These are phyloP conservation scores for Erythrolamprus reginae DNA, from an alignment of 2,113 vertebrate genomes.

Conservation along the genomic window DNA sequence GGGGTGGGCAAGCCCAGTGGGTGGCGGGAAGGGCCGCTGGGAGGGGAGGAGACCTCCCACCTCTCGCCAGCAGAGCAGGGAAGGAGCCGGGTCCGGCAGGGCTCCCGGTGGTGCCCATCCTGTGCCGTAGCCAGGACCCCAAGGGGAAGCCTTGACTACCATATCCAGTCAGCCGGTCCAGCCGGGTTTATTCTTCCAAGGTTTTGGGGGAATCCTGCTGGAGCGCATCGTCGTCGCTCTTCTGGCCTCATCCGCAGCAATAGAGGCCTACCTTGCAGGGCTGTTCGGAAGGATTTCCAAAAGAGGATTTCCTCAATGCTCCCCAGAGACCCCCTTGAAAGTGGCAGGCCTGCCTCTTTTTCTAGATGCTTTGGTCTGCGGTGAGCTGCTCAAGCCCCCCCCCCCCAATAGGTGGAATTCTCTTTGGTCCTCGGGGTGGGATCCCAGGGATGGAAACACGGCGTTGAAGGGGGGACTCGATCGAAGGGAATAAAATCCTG, in stretches of 20 bases:
- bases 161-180: too few relatives aligned
- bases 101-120: background rate
- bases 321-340: background rate
- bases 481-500: too few relatives aligned
- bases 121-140: background rate
- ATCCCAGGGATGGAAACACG: background rate
- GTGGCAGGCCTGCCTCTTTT: background rate
- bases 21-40: background rate
- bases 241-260: background rate
- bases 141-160: too few relatives aligned
- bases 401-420: background rate
- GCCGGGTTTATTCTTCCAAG: too few relatives aligned
- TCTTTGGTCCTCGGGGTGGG: background rate
- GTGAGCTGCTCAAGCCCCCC: background rate
- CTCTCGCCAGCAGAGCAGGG: background rate
- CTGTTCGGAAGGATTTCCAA: background rate
- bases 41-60: too few relatives aligned
- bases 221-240: background rate
- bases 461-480: too few relatives aligned
- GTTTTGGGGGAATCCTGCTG: background rate
- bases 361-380: background rate
- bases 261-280: background rate
- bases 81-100: background rate
- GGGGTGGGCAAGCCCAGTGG: rapidly evolving
- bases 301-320: background rate